Base-by-base conservation (phyloP, 2,113 vertebrate species). In the Mesembrinibis cayennensis region DNA sequence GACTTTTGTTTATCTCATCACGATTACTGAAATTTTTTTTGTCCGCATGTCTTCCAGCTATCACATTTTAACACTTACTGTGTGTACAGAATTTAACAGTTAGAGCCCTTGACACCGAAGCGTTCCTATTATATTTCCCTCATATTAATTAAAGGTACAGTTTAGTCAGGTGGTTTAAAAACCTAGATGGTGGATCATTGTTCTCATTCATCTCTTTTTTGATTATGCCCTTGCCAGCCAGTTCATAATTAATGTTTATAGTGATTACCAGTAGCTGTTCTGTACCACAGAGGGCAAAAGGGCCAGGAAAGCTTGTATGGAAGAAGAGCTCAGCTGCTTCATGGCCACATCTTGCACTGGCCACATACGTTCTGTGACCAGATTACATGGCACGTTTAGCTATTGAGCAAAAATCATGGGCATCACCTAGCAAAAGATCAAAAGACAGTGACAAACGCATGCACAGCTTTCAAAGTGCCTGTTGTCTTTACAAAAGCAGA, bases 361-460 rank as follows among this genome's bases (percentile, higher is more conserved):
- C 17, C 58, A 49, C 3, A 0, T 16, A 4, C 3, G 13, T 25
- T 42, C 32, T 72, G 47, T n/a, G 56, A 38, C 36, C 42, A 55
- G 15, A 38, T 7, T 16, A 14, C 8, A 1, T 0, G 44, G 29
- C 78, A 84, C 18, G 16, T 0, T 0, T 2, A 61, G 22, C 50
- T 10, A 27, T 0, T 10, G 61, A 16, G 65, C 2, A 7, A 44
- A 56, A 29, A 44, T 10, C n/a, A 1, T 0, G 22, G 47, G 29
- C 50, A 63, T 45, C 55, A 7, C 16, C 34, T 22, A 11, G 15
- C 18, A 6, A 25, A 52, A 66, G 5, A 2, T 14, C n/a, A 19
- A 13, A 14, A 7, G 47, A 34, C 34, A 59, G 71, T 4, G 1
- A 9, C 0, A 3, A 13, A 17, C 2, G 4, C 32, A 26, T 13